These are phyloP conservation scores for Gisinianus flammeolus DNA, from an alignment of 2,888 invertebrate genomes.

Conservation along the genomic window DNA sequence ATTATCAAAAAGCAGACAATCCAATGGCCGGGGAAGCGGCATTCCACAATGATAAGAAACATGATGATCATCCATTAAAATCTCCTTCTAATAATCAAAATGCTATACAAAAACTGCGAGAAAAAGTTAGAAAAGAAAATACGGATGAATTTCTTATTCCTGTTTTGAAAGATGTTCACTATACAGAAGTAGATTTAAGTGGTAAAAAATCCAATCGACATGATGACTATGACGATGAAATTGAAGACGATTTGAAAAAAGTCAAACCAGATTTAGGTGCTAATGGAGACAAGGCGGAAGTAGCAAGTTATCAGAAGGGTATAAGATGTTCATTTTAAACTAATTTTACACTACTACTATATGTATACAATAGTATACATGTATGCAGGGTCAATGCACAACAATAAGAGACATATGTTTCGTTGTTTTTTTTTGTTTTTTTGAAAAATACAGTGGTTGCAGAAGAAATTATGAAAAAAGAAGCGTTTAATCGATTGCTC, in stretches of 20 bases:
- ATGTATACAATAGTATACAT: background rate
- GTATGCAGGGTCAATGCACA: too few relatives aligned
- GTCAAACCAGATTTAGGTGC: slow-evolving; percentile 76
- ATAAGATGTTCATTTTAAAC: slow-evolving; percentile 46
- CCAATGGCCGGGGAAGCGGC: slow-evolving; percentile 36
- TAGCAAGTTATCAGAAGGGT: slow-evolving; percentile 71
- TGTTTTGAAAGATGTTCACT: slow-evolving; percentile 51
- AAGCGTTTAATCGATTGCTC: slow-evolving; percentile 79
- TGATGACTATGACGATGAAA: slow-evolving; percentile 64
- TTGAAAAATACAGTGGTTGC: too few relatives aligned
- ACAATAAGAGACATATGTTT: too few relatives aligned
- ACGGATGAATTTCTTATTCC: slow-evolving; percentile 56
- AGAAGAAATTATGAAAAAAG: slow-evolving; percentile 76
- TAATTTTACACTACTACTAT: too few relatives aligned
- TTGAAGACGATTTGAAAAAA: slow-evolving; percentile 70
- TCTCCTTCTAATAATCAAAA: background rate
- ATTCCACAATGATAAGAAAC: background rate
- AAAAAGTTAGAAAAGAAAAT: slow-evolving; percentile 47
- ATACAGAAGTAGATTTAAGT: slow-evolving; percentile 50
- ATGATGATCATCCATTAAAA: background rate
- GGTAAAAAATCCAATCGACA: slow-evolving; percentile 18
- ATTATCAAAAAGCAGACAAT: slow-evolving; percentile 45
- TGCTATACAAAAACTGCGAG: slow-evolving; percentile 12
- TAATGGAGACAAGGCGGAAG: slow-evolving; percentile 71
- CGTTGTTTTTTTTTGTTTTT: background rate